phyloP scores from a whole-genome alignment of 2,888 invertebrate genomes.

The Biston betularia region DNA sequence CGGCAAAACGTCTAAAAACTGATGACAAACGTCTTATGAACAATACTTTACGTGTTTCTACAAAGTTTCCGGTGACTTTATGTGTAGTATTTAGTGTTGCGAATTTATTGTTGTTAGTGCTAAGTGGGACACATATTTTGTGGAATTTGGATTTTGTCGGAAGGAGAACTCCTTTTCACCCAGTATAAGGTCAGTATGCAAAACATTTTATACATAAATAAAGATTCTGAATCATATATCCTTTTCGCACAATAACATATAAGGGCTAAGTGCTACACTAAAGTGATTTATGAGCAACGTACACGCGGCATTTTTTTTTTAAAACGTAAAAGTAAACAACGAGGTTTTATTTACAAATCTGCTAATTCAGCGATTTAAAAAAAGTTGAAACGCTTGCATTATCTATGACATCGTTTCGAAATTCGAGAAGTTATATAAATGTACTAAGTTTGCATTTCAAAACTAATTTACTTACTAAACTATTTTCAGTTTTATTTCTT shows the following conservation, averaged over 20 bases:
- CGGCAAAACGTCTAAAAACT: conserved; percentile 31
- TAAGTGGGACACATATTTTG: conserved; percentile 38
- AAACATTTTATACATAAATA: conserved; percentile 16
- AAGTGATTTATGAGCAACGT: conserved; percentile 52
- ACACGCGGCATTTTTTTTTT: conserved; percentile 62
- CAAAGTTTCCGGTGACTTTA: conserved; percentile 32
- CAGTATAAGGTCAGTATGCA: conserved; percentile 41
- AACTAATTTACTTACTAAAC: background rate
- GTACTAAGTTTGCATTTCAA: too few species aligned
- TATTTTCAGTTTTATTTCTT: background rate
- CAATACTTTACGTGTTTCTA: conserved; percentile 35
- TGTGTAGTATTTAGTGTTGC: conserved; percentile 41
- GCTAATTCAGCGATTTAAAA: conserved; percentile 18
- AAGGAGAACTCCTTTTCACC: conserved; percentile 38
- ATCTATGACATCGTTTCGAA: background rate
- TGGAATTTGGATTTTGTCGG: conserved; percentile 49
- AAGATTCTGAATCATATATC: background rate
- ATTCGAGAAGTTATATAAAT: background rate
- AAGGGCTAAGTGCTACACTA: conserved; percentile 24
- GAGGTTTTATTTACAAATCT: conserved; percentile 38
- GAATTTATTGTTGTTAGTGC: conserved; percentile 46
- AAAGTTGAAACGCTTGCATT: background rate
- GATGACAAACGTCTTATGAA: conserved; percentile 39
- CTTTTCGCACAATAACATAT: conserved; percentile 22
- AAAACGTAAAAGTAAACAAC: conserved; percentile 57